Conservation (phyloP, 2,113 vertebrate genomes). For the Antechinus flavipes region DNA sequence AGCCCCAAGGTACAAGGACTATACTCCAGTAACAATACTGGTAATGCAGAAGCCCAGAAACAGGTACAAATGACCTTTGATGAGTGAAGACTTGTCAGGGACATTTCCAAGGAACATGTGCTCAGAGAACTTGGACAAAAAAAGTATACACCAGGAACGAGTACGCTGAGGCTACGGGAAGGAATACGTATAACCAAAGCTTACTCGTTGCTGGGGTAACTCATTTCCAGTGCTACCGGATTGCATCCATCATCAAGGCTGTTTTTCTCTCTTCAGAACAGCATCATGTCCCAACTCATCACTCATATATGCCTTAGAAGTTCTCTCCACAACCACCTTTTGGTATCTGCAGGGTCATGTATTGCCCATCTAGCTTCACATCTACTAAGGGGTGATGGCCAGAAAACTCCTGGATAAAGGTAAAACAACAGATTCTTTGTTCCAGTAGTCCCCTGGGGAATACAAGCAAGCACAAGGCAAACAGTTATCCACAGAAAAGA, state of each 20-base stretch:
- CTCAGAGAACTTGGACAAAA: not conserved
- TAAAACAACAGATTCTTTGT: not conserved
- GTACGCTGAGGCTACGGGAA: not conserved
- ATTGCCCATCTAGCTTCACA: not conserved
- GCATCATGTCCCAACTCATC: not conserved
- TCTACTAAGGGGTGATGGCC: not conserved
- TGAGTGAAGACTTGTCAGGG: not conserved
- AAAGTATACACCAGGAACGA: not conserved
- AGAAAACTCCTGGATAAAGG: not conserved
- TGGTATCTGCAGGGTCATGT: not conserved
- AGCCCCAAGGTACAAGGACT: not conserved
- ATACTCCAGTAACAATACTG: not conserved
- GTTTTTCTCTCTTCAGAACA: not conserved
- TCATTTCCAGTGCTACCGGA: not conserved
- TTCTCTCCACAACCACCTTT: not conserved
- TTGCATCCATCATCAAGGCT: not conserved
- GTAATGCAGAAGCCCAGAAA: not conserved
- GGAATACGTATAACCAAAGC: not conserved
- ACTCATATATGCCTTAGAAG: too few species aligned
- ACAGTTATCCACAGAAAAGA: not conserved
- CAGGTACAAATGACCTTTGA: not conserved
- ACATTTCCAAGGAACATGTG: not conserved
- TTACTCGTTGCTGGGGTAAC: not conserved
- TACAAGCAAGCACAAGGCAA: not conserved
- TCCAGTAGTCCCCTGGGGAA: not conserved